These are phyloP conservation scores for Tetragnatha versicolor DNA, from an alignment of 1,140 invertebrate species.

Conservation along the genomic window DNA sequence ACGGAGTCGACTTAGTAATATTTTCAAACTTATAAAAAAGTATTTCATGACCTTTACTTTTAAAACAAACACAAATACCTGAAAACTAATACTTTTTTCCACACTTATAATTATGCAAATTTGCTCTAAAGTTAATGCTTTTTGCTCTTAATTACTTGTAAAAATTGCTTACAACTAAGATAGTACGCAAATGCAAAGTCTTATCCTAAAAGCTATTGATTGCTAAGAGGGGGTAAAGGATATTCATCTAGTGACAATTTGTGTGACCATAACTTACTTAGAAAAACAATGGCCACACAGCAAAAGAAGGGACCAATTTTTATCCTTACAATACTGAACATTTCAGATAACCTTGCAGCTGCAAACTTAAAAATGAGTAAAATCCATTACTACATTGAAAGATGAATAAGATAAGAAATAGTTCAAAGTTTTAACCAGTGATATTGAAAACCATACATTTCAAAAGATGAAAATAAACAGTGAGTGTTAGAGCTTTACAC, in stretches of 20 bases:
- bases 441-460: not conserved
- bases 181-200: no score
- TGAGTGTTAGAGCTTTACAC: not conserved
- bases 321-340: constrained; percentile 15
- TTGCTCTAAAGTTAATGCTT: not conserved
- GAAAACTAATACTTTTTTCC: no score
- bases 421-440: not conserved
- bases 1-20: no score
- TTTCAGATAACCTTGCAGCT: not conserved
- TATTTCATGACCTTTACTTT: no score
- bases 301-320: constrained; percentile 7
- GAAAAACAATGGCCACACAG: constrained; percentile 23
- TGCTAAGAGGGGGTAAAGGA: not conserved
- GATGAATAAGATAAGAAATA: not conserved
- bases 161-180: not conserved
- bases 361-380: not conserved
- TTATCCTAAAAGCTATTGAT: not conserved
- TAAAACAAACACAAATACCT: no score
- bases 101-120: no score
- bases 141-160: not conserved
- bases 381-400: not conserved
- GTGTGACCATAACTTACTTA: constrained; percentile 21
- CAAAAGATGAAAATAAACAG: not conserved
- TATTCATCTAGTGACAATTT: not conserved
- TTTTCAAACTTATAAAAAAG: no score